phyloP scores from a whole-genome alignment of 1,140 invertebrate genomes.

The Achroia grisella region DNA sequence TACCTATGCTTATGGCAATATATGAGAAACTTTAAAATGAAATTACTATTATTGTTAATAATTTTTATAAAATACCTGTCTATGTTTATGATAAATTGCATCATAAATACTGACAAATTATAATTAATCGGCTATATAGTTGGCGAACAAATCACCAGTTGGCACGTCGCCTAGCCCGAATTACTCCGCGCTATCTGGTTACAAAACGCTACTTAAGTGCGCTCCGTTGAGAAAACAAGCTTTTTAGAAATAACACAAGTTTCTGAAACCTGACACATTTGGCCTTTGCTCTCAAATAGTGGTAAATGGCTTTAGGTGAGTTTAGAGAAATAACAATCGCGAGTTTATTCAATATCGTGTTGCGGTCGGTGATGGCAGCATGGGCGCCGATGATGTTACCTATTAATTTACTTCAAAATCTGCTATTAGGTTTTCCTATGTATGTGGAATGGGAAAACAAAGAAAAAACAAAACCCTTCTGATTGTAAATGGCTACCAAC shows the following conservation, averaged over 20 bases:
- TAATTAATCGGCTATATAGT: constrained; percentile 3
- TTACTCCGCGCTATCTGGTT: constrained; percentile 45
- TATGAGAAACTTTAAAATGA: too few relatives aligned
- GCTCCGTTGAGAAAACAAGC: constrained; percentile 61
- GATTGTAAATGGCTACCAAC: too few relatives aligned
- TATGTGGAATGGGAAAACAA: too few relatives aligned
- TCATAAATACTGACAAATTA: background rate
- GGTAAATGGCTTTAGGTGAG: constrained; percentile 58
- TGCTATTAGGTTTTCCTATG: too few relatives aligned
- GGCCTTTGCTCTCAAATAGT: constrained; percentile 58
- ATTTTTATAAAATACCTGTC: too few relatives aligned
- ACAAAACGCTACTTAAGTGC: constrained; percentile 59
- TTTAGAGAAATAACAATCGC: constrained; percentile 54
- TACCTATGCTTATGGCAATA: too few relatives aligned
- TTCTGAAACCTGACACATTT: constrained; percentile 40
- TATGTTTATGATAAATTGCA: too few relatives aligned
- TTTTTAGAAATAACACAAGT: constrained; percentile 63
- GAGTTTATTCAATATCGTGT: constrained; percentile 27
- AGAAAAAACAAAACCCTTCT: too few relatives aligned
- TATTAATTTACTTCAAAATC: too few relatives aligned
- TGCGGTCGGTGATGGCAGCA: constrained; percentile 3
- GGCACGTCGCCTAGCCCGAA: constrained; percentile 53
- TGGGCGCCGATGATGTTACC: too few relatives aligned
- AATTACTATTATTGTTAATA: too few relatives aligned
- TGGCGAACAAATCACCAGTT: constrained; percentile 23